Base-by-base conservation (phyloP, 2,113 vertebrate genomes). In the Chrysochloris asiatica region DNA sequence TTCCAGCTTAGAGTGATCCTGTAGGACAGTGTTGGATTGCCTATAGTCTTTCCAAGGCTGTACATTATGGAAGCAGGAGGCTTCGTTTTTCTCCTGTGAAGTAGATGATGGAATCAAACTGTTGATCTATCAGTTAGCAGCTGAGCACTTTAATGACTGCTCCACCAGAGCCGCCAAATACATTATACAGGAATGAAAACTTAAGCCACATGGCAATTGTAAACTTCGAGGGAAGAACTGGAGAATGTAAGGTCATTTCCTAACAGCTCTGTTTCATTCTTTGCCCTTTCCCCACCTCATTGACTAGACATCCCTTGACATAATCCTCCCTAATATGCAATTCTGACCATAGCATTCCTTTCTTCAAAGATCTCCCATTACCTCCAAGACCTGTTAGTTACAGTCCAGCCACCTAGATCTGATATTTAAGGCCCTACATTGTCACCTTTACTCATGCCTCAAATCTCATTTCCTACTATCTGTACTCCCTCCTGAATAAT, bases 241-340 rank as follows among this genome's bases (percentile, higher is more conserved):
- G 65, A 26, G 0, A 1, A 38, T 17, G 30, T 10, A 10, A 7
- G 21, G 38, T 8, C 10, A 6, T 24, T 9, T 47, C 83, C 56
- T 7, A 16, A 41, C 2, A 45, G 19, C 17, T 8, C 13, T 3
- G 0, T 6, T n/a, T 56, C 8, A 1, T 26, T 21, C 33, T 71
- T 16, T 33, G 50, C 0, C 33, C 8, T 54, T 12, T 48, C 8
- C 4, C 8, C 0, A 0, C n/a, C 9, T 78, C 1, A 2, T 24
- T 30, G 14, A n/a, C n/a, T 36, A 21, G 17, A 38, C 28, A 38
- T n/a, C 16, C 19, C 36, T 21, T 9, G 6, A 2, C 13, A 1
- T 2, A 1, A 6, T 19, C 52, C 8, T 71, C 8, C 2, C 6
- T 26, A 14, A 33, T 4, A 6, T 21, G 3, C 7, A 6, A 1